These are phyloP conservation scores for Pionites leucogaster DNA, from an alignment of 2,113 vertebrate species.

Conservation along the genomic window DNA sequence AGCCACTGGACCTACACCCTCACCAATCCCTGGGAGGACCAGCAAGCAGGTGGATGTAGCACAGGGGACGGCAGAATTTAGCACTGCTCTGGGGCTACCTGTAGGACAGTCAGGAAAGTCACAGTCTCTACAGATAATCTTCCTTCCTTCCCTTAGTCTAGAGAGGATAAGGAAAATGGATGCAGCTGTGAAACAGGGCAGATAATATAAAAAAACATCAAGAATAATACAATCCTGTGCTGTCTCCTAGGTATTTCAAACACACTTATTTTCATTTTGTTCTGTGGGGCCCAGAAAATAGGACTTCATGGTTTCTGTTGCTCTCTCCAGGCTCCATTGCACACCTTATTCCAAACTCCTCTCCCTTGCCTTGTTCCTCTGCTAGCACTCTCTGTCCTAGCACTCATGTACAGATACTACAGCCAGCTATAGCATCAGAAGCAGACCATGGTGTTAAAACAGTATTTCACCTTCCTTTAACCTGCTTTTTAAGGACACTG, in stretches of 20 bases:
- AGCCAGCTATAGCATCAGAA: neutral
- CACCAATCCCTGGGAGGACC: neutral
- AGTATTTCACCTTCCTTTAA: conserved; percentile 48
- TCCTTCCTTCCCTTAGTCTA: neutral
- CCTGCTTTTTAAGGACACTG: conserved; percentile 44
- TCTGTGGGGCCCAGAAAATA: neutral
- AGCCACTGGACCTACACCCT: fast-evolving
- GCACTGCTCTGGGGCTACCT: neutral
- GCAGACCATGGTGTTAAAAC: neutral
- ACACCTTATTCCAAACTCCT: neutral
- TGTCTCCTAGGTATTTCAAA: neutral
- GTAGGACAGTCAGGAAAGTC: neutral
- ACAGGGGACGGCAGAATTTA: neutral
- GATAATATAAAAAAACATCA: neutral
- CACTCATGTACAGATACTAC: neutral
- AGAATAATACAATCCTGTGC: neutral
- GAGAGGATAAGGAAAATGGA: neutral
- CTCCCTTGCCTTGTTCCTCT: neutral
- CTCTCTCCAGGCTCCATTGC: neutral
- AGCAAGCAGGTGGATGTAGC: neutral
- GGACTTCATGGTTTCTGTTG: neutral
- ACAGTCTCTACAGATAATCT: neutral
- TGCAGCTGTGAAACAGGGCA: neutral
- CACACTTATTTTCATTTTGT: neutral
- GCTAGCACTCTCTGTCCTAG: neutral